A percentile compares a stretch with the other conserved stretches of the same genome.
phyloP scores from a whole-genome alignment of 37 sponge, comb jelly and placozoan genomes.

The Oopsacas minuta region DNA sequence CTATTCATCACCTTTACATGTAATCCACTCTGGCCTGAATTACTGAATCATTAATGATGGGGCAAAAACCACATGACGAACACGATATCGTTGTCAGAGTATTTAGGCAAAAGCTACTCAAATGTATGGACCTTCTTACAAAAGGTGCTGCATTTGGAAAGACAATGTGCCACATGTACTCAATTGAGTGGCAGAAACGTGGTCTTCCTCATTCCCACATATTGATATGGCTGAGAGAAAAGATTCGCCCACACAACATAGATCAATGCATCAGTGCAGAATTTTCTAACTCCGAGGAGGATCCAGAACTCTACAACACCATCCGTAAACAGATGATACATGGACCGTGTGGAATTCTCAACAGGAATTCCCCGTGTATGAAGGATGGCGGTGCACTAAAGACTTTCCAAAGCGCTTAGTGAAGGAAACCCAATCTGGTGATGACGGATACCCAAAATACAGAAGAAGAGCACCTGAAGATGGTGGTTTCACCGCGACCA shows the following conservation, averaged over 20 bases:
- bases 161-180: no score
- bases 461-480: no score
- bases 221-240: background rate
- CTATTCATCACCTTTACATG: no score
- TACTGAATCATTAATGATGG: no score
- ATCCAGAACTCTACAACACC: slow-evolving; percentile 3
- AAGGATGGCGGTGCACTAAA: slow-evolving; percentile 34
- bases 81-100: no score
- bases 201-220: no score
- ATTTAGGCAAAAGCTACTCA: no score
- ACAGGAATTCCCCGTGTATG: slow-evolving; percentile 30
- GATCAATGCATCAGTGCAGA: slow-evolving; percentile 28
- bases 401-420: slow-evolving; percentile 33
- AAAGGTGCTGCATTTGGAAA: no score
- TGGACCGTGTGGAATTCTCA: slow-evolving; percentile 24
- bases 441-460: slow-evolving; percentile 34
- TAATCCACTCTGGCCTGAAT: no score
- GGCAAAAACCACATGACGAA: no score
- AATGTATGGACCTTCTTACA: no score
- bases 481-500: slow-evolving; percentile 25
- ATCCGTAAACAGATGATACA: slow-evolving; percentile 20
- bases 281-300: slow-evolving; percentile 6
- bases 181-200: no score
- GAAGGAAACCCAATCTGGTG: slow-evolving; percentile 19
- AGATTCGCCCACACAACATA: background rate